Base-by-base conservation (phyloP, 2,888 invertebrate genomes). In the Seira ritae region DNA sequence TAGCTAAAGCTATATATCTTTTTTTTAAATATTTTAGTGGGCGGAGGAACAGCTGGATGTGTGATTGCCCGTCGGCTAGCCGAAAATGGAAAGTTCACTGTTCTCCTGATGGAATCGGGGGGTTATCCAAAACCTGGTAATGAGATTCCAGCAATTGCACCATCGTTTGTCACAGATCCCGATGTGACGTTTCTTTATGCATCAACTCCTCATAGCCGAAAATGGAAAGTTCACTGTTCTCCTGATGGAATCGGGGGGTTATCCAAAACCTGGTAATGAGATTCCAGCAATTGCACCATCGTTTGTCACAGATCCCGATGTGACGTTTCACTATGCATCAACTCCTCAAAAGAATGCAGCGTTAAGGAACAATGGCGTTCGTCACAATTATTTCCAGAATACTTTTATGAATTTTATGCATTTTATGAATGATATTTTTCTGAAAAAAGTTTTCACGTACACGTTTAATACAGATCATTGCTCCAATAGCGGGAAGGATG, bases 221-320 rank as follows among this genome's bases (percentile, higher is more conserved):
- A 62, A 62, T 62, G 62, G 15, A 8, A 19, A 24, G 3, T 31
- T 4, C 31, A 31, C 31, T 31, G 24, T 70, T 37, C 17, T 10
- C n/a, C 10, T 62, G 19, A 20, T 62, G 62, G 80, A 80, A 65
- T 19, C 69, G 24, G 80, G 69, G 71, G 42, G 20, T 80, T 31
- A 20, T 74, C 1, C 31, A 31, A 8, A 2, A 8, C 31, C 8
- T 31, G 31, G 31, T 4, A 31, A 6, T 1, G 12, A 22, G 1
- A 19, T 62, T 15, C 62, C 62, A 6, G 62, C 62, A n/a, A 6
- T 15, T 12, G 62, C 62, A n/a, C 12, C 23, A 6, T 1, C 3
- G 3, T 3, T n/a, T 3, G 2, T 8, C 12, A 3, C 12, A 15
- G 67, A 67, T 67, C 23, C 22, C 12, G 67, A 22, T 24, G 22